These are phyloP conservation scores for Antedon mediterranea DNA, from an alignment of 53 echinoderm and acorn worm genomes.

Conservation along the genomic window DNA sequence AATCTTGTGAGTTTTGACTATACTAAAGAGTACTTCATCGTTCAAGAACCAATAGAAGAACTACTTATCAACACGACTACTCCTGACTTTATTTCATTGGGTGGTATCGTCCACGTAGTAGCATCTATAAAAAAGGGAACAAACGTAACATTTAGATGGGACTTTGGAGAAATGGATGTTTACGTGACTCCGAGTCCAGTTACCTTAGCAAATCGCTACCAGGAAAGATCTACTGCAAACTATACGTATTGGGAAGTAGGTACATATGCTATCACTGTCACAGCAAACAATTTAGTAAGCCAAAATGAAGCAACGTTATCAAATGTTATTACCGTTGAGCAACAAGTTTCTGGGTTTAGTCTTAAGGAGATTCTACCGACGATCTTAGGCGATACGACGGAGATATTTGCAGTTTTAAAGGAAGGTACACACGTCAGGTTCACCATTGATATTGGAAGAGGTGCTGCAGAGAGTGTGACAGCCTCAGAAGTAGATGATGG, in stretches of 20 bases:
- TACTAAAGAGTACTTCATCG: conserved; percentile 9
- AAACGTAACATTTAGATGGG: conserved; percentile 37
- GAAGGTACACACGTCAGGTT: conserved; percentile 49
- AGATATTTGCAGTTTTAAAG: conserved; percentile 19
- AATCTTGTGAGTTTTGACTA: conserved; percentile 43
- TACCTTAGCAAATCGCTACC: not conserved
- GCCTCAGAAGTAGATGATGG: conserved; percentile 1
- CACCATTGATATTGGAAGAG: conserved; percentile 5
- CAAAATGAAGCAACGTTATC: conserved; percentile 4
- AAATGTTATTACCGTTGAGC: conserved; percentile 22
- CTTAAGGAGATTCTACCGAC: conserved; percentile 27
- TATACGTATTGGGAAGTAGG: conserved; percentile 45
- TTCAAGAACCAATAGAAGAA: conserved; percentile 32
- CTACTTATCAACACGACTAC: conserved; percentile 9
- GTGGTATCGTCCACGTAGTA: conserved; percentile 16
- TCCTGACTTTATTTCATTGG: conserved; percentile 13
- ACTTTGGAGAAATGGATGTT: conserved; percentile 19
- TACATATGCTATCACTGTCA: conserved; percentile 40
- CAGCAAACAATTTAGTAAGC: conserved; percentile 53
- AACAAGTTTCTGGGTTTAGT: conserved; percentile 33
- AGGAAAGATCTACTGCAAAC: conserved; percentile 19
- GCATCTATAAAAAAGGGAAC: conserved; percentile 32
- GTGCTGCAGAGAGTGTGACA: not conserved
- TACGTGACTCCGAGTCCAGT: not conserved
- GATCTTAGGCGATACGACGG: conserved; percentile 14